A percentile compares a stretch with the other conserved stretches of the same genome.
Conservation (phyloP, 2,888 invertebrate species). For the Selenia dentaria region DNA sequence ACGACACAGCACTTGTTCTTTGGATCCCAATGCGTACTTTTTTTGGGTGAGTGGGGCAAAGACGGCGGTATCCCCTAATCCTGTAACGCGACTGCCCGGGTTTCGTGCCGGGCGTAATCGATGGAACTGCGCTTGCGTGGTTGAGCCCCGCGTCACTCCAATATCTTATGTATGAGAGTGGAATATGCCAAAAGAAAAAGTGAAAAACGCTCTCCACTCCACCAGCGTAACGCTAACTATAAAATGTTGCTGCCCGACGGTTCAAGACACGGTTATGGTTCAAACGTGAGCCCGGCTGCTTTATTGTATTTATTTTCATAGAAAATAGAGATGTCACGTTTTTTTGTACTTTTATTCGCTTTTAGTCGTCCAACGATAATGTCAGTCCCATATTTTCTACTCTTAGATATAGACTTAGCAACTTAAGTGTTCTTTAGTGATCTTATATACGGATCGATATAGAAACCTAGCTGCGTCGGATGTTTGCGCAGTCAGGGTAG, state of each 20-base stretch:
- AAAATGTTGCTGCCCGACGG: slow-evolving; percentile 31
- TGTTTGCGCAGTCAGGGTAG: no score
- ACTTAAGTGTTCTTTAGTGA: no score
- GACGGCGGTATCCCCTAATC: slow-evolving; percentile 44
- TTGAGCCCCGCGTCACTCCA: slow-evolving; percentile 62
- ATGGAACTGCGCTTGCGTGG: slow-evolving; percentile 72
- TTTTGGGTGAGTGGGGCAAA: slow-evolving; percentile 49
- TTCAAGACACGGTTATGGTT: neutral
- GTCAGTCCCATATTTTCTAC: no score
- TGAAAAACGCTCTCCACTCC: slow-evolving; percentile 50
- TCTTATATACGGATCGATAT: no score
- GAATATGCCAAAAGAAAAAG: slow-evolving; percentile 63
- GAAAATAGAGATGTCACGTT: no score
- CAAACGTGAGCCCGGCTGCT: neutral
- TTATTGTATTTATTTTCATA: neutral
- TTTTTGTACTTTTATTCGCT: no score
- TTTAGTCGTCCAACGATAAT: no score
- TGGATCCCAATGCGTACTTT: slow-evolving; percentile 70
- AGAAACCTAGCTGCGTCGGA: no score
- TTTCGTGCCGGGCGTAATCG: slow-evolving; percentile 65
- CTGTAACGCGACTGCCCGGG: slow-evolving; percentile 68
- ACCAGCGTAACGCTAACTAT: slow-evolving; percentile 39
- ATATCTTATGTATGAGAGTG: slow-evolving; percentile 82
- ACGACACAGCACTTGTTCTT: slow-evolving; percentile 47
- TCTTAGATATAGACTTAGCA: no score